Conservation (phyloP, 1,140 invertebrate genomes). For the Platyscapa corneri region DNA sequence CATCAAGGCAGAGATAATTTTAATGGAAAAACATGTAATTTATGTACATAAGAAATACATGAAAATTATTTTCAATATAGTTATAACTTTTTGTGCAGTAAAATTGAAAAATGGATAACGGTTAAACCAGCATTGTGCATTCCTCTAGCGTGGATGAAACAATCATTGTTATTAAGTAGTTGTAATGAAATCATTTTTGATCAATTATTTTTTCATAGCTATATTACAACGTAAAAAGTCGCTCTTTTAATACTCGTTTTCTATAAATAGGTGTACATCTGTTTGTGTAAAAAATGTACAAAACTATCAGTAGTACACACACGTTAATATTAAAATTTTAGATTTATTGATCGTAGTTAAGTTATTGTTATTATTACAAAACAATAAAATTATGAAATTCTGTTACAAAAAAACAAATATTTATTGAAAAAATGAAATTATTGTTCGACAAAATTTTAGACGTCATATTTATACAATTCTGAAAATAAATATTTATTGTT, state of each 20-base stretch:
- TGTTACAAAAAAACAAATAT: slow-evolving; percentile 37
- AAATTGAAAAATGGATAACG: not conserved
- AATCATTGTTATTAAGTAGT: slow-evolving; percentile 40
- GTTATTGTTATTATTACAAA: slow-evolving; percentile 26
- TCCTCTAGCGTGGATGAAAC: slow-evolving; percentile 16
- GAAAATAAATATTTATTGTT: slow-evolving; percentile 30
- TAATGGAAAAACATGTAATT: not conserved
- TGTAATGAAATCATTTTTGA: slow-evolving; percentile 23
- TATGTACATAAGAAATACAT: slow-evolving; percentile 23
- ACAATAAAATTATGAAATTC: slow-evolving; percentile 32
- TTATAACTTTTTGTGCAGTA: not conserved
- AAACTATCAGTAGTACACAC: slow-evolving; percentile 32
- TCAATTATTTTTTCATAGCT: slow-evolving; percentile 23
- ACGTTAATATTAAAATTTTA: slow-evolving; percentile 43
- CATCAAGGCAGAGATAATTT: not conserved
- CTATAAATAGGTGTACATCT: slow-evolving; percentile 27
- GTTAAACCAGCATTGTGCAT: not conserved
- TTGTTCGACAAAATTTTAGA: not conserved
- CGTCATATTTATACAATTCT: not conserved
- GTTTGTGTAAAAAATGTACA: slow-evolving; percentile 49
- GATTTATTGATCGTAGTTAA: slow-evolving; percentile 35
- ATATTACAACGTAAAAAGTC: slow-evolving; percentile 29
- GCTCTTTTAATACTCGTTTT: slow-evolving; percentile 51
- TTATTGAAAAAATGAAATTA: slow-evolving; percentile 16
- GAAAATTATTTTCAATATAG: slow-evolving; percentile 10